Percentiles rank a stretch among this genome's conserved stretches.
phyloP scores from a whole-genome alignment of 1,140 invertebrate species.

The Holotrichia oblita region DNA sequence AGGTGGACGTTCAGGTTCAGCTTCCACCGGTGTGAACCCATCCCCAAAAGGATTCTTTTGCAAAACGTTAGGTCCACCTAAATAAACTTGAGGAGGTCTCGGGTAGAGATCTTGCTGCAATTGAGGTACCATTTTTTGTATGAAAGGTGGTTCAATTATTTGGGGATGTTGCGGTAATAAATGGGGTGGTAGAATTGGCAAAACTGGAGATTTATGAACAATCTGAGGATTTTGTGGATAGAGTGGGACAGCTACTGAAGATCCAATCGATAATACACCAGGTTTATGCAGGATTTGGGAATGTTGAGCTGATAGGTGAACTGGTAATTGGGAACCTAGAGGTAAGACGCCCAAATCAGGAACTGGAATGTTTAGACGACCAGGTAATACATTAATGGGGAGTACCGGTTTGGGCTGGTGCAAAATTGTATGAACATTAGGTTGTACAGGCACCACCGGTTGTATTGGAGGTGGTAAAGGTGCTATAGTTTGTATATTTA shows the following conservation, averaged over 20 bases:
- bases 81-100: not conserved
- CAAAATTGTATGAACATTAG: not conserved
- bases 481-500: not conserved
- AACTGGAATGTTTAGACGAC: constrained; percentile 30
- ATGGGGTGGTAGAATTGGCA: not conserved
- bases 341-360: constrained; percentile 38
- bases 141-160: not conserved
- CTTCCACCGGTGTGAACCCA: not conserved
- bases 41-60: not conserved
- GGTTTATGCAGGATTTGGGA: constrained; percentile 32
- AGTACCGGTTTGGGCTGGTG: not conserved
- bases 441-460: not conserved
- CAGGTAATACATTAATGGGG: constrained; percentile 28
- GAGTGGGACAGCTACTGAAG: not conserved
- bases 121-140: not conserved
- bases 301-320: constrained; percentile 13
- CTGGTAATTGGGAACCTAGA: constrained; percentile 23
- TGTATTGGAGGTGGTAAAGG: not conserved
- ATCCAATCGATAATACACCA: not conserved
- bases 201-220: not conserved
- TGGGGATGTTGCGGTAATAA: not conserved
- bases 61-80: not conserved
- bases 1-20: not conserved
- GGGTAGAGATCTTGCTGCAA: not conserved
- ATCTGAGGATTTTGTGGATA: not conserved